Evolutionary conservation across 1,140 invertebrate genomes (phyloP).

Genomic region (Bradysia coprophila): DNA sequence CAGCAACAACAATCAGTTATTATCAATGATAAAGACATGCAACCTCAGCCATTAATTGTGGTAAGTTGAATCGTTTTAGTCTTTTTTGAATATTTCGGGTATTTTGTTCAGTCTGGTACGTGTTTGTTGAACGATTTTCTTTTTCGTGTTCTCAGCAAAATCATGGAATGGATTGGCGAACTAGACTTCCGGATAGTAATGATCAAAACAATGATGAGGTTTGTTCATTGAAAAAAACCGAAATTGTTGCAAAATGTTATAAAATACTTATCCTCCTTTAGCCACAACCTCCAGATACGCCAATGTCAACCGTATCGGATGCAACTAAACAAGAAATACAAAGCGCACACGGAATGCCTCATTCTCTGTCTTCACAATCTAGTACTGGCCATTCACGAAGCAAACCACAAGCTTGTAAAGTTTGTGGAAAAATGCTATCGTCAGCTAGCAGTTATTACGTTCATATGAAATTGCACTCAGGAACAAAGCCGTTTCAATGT

Average conservation of each 20-base stretch:
- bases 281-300: constrained; percentile 1
- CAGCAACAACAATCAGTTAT: constrained; percentile 19
- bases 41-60: constrained; percentile 3
- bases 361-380: background rate
- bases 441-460: constrained; percentile 60
- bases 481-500: constrained; percentile 60
- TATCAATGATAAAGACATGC: constrained; percentile 2
- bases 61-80: background rate
- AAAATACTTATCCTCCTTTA: background rate
- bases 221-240: background rate
- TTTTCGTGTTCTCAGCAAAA: background rate
- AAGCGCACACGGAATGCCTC: background rate
- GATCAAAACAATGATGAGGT: constrained; percentile 3
- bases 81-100: background rate
- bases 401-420: constrained; percentile 51
- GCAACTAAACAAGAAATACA: background rate
- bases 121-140: background rate
- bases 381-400: constrained; percentile 19
- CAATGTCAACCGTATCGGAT: constrained; percentile 1
- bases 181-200: constrained; percentile 1
- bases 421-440: constrained; percentile 54
- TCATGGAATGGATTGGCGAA: constrained; percentile 1
- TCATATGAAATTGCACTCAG: constrained; percentile 61
- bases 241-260: background rate
- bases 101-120: too few relatives aligned